phyloP scores from a whole-genome alignment of 2,797 vertebrate genomes.

The Arnoldichthys spilopterus region DNA sequence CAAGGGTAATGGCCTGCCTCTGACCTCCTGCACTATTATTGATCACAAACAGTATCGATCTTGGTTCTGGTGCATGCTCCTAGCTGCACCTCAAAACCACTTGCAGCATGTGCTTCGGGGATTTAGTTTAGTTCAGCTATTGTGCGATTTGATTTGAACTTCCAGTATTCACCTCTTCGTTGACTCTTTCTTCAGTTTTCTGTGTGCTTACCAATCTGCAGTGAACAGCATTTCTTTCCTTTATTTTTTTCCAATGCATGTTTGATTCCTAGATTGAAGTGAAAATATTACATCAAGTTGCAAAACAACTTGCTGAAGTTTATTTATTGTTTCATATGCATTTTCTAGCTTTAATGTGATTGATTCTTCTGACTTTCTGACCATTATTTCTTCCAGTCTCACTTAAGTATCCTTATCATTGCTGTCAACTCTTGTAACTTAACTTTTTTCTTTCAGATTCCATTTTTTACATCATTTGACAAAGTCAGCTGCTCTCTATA shows the following conservation, averaged over 20 bases:
- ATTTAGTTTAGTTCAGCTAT: constrained; percentile 16
- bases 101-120: constrained; percentile 3
- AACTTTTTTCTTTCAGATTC: too few species aligned
- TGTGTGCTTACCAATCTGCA: not conserved
- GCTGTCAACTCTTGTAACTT: too few species aligned
- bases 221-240: not conserved
- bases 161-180: not conserved
- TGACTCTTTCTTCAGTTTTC: not conserved
- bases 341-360: not conserved
- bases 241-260: not conserved
- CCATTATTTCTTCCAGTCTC: not conserved
- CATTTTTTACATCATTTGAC: too few species aligned
- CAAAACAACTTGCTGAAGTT: not conserved
- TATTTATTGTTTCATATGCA: not conserved
- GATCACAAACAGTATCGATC: constrained; percentile 61
- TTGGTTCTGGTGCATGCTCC: constrained; percentile 16
- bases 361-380: not conserved
- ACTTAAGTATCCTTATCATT: not conserved
- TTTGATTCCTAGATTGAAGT: not conserved
- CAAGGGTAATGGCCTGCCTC: constrained; percentile 47
- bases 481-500: too few species aligned
- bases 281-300: not conserved
- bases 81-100: not conserved
- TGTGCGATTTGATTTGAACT: not conserved
- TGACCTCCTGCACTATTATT: constrained; percentile 61